Conservation (phyloP, 2,797 vertebrate species). For the Urosaurus nigricauda region DNA sequence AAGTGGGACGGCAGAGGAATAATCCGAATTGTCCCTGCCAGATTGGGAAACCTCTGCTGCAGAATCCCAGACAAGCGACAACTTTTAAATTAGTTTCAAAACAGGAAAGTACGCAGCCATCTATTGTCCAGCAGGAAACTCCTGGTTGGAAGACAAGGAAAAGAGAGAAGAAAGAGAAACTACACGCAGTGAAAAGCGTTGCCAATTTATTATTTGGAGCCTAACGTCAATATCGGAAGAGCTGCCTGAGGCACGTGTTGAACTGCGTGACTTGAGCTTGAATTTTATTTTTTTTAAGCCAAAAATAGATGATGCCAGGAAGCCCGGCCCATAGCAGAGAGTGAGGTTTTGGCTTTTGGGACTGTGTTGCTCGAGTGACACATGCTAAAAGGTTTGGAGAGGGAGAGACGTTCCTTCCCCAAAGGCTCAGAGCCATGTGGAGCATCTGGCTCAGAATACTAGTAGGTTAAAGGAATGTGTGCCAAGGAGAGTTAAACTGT, state of each 20-base stretch:
- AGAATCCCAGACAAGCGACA: neutral
- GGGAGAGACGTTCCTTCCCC: neutral
- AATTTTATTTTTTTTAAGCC: neutral
- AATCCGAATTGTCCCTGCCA: no score
- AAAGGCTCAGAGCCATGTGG: neutral
- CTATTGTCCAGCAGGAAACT: no score
- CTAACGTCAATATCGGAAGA: no score
- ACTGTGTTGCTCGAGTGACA: neutral
- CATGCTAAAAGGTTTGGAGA: neutral
- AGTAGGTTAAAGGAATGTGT: neutral
- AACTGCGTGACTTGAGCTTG: no score
- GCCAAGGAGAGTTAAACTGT: neutral
- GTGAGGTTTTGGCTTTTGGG: neutral
- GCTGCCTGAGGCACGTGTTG: neutral
- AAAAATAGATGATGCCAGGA: neutral
- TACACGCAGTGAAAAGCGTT: no score
- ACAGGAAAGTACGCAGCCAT: no score
- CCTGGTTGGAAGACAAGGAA: neutral
- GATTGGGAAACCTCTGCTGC: neutral
- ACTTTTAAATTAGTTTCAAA: neutral
- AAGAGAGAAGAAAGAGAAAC: fast-evolving
- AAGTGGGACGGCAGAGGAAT: no score
- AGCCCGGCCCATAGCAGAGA: neutral
- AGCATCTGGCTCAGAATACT: neutral
- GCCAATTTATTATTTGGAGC: neutral